Evolutionary conservation across 2,797 vertebrate species (phyloP).

Genomic region (Vireo griseus): DNA sequence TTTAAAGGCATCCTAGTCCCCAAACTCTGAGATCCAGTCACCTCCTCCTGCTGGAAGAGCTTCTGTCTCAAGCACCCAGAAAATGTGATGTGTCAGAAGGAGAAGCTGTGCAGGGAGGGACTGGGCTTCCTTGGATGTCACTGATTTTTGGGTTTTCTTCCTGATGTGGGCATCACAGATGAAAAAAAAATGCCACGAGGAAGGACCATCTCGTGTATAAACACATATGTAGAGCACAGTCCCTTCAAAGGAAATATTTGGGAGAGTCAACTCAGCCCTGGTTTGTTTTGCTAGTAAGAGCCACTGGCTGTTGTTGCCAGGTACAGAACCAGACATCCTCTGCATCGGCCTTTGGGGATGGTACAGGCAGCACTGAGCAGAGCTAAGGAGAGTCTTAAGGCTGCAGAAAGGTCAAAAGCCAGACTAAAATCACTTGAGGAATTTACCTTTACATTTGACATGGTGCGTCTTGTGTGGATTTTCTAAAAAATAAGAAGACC

Average conservation of each 20-base stretch:
- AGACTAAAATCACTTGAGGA: not conserved
- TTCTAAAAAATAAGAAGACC: not conserved
- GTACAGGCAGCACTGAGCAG: not conserved
- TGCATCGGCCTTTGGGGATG: not conserved
- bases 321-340: not conserved
- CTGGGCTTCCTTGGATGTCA: not conserved
- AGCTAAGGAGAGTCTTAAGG: not conserved
- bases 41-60: not conserved
- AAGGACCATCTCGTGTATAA: not conserved
- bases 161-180: not conserved
- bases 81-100: not conserved
- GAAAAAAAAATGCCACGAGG: not conserved
- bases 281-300: not conserved
- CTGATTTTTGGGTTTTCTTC: not conserved
- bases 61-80: not conserved
- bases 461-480: not conserved
- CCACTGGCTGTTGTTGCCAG: not conserved
- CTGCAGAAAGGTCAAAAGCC: constrained; percentile 58
- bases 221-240: accelerated
- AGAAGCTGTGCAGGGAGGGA: not conserved
- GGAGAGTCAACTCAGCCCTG: not conserved
- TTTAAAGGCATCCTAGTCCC: not conserved
- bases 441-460: not conserved
- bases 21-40: not conserved
- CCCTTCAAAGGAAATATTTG: not conserved